These are phyloP conservation scores for Cephus rjabovi DNA, from an alignment of 2,888 invertebrate species.

Conservation along the genomic window DNA sequence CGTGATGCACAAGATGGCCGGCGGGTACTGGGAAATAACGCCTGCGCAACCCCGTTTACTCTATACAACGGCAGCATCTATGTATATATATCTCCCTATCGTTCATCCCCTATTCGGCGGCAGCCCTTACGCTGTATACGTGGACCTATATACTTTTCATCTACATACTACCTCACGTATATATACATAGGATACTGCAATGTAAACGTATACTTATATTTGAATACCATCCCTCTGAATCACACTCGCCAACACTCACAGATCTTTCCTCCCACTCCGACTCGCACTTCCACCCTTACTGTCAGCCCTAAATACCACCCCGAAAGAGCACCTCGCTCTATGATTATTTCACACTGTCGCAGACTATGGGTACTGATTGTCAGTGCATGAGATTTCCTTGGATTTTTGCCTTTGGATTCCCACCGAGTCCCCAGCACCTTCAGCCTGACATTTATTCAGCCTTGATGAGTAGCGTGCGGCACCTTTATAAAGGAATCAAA, in stretches of 20 bases:
- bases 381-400: background rate
- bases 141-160: background rate
- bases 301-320: constrained; percentile 11
- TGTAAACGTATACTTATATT: background rate
- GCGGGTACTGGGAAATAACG: constrained; percentile 54
- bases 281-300: constrained; percentile 21
- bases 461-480: background rate
- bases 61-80: constrained; percentile 20
- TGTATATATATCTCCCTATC: constrained; percentile 7
- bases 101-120: constrained; percentile 9
- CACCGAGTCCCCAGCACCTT: background rate
- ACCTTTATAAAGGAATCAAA: background rate
- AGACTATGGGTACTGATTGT: constrained; percentile 15
- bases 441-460: background rate
- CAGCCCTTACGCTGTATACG: constrained; percentile 21
- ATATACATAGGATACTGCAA: background rate
- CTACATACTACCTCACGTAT: background rate
- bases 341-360: constrained; percentile 41
- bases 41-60: constrained; percentile 43
- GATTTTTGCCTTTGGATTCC: background rate
- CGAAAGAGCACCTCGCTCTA: constrained; percentile 32
- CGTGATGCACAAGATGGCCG: constrained; percentile 52
- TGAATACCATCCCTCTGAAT: constrained; percentile 3
- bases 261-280: constrained; percentile 30
- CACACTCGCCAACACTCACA: constrained; percentile 25